A percentile compares a stretch with the other conserved stretches of the same genome.
Conservation (phyloP, 1,140 invertebrate genomes). For the Thalassaphorura encarpata region DNA sequence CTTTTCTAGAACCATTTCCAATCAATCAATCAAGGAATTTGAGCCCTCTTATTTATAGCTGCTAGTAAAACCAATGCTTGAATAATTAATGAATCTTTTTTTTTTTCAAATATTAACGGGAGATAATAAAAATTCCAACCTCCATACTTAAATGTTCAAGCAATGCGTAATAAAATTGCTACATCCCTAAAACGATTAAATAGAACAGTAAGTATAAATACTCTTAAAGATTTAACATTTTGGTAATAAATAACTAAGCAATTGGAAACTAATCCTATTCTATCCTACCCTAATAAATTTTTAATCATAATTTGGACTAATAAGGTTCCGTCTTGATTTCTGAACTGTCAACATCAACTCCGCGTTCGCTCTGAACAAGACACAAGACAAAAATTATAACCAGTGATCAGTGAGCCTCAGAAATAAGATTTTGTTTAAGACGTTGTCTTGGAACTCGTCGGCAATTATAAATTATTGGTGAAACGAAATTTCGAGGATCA, state of each 20-base stretch:
- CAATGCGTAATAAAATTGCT: slow-evolving; percentile 45
- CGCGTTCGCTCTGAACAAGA: too few relatives aligned
- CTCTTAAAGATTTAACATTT: slow-evolving; percentile 48
- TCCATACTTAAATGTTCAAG: slow-evolving; percentile 45
- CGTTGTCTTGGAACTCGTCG: too few relatives aligned
- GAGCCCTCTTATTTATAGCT: slow-evolving; percentile 58
- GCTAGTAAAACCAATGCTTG: slow-evolving; percentile 43
- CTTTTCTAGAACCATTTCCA: slow-evolving; percentile 32
- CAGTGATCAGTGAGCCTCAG: too few relatives aligned
- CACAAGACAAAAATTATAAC: too few relatives aligned
- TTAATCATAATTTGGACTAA: slow-evolving; percentile 53
- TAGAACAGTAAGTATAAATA: slow-evolving; percentile 50
- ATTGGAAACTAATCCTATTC: slow-evolving; percentile 53
- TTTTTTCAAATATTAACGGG: slow-evolving; percentile 33
- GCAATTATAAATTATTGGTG: too few relatives aligned
- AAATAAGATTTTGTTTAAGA: too few relatives aligned
- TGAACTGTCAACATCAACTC: too few relatives aligned
- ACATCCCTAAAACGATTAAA: slow-evolving; percentile 53
- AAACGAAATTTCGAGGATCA: too few relatives aligned
- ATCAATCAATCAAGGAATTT: slow-evolving; percentile 53
- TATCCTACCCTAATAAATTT: slow-evolving; percentile 59
- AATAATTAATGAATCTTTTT: slow-evolving; percentile 37
- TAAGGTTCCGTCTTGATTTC: too few relatives aligned
- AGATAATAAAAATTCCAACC: slow-evolving; percentile 42
- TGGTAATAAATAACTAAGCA: slow-evolving; percentile 55